phyloP scores from a whole-genome alignment of 2,888 invertebrate genomes.

The Amphipoea lucens region DNA sequence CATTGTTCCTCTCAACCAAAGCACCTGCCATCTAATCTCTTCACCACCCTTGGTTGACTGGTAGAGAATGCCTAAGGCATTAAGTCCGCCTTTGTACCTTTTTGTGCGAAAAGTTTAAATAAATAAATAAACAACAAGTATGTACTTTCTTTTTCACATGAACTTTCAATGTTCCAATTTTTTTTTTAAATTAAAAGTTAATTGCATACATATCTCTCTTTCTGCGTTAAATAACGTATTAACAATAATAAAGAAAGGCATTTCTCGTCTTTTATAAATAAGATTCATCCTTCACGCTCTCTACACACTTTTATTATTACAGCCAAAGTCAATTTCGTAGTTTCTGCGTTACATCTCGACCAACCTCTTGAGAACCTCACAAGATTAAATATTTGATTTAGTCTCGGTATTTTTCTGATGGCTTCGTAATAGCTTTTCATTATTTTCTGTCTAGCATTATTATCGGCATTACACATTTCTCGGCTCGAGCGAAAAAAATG shows the following conservation, averaged over 20 bases:
- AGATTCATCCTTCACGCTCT: constrained; percentile 46
- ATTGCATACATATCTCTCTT: not conserved
- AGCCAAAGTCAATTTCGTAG: constrained; percentile 61
- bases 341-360: constrained; percentile 46
- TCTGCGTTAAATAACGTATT: constrained; percentile 4
- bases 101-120: too few relatives aligned
- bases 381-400: constrained; percentile 61
- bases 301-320: constrained; percentile 58
- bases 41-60: too few relatives aligned
- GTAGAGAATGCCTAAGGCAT: too few relatives aligned
- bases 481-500: constrained; percentile 28
- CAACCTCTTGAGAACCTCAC: constrained; percentile 52
- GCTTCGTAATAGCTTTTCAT: constrained; percentile 56
- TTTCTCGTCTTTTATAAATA: constrained; percentile 27
- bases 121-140: too few relatives aligned
- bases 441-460: constrained; percentile 52
- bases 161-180: not conserved
- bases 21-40: too few relatives aligned
- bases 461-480: constrained; percentile 49
- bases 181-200: not conserved
- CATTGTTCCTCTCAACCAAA: too few relatives aligned
- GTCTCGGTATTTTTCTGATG: constrained; percentile 58
- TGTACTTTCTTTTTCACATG: too few relatives aligned
- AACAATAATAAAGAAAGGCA: constrained; percentile 30
- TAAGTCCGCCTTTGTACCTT: too few relatives aligned